Conservation (phyloP, 2,113 vertebrate genomes). For the Lynx canadensis region DNA sequence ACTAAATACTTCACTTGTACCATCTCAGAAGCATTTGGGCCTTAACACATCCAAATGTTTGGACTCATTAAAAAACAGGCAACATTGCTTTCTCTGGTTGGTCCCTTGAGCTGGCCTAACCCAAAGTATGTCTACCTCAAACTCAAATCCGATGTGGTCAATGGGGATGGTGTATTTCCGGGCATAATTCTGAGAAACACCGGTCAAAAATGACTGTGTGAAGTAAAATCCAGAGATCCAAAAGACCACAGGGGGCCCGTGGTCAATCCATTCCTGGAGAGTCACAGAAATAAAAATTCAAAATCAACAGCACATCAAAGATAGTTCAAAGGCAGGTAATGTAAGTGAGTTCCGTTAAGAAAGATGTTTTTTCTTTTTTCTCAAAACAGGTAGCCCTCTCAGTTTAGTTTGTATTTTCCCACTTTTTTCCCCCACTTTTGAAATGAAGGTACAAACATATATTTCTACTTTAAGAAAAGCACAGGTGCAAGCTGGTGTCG, state of each 20-base stretch:
- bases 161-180: constrained; percentile 94
- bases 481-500: not conserved
- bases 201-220: constrained; percentile 95
- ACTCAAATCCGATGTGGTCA: constrained; percentile 94
- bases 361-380: not conserved
- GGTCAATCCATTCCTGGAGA: constrained; percentile 91
- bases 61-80: not conserved
- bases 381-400: not conserved
- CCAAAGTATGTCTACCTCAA: constrained; percentile 88
- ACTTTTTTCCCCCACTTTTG: not conserved
- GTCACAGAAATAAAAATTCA: constrained; percentile 43
- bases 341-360: not conserved
- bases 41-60: not conserved
- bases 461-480: not conserved
- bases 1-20: not conserved
- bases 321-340: not conserved
- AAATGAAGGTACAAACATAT: not conserved
- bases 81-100: not conserved
- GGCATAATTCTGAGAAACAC: constrained; percentile 95
- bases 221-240: constrained; percentile 98
- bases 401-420: not conserved
- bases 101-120: not conserved
- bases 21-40: not conserved
- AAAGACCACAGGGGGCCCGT: constrained; percentile 90
- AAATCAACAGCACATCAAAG: not conserved